Evolutionary conservation across 2,888 invertebrate genomes (phyloP).

Genomic region (Diarsia brunnea): DNA sequence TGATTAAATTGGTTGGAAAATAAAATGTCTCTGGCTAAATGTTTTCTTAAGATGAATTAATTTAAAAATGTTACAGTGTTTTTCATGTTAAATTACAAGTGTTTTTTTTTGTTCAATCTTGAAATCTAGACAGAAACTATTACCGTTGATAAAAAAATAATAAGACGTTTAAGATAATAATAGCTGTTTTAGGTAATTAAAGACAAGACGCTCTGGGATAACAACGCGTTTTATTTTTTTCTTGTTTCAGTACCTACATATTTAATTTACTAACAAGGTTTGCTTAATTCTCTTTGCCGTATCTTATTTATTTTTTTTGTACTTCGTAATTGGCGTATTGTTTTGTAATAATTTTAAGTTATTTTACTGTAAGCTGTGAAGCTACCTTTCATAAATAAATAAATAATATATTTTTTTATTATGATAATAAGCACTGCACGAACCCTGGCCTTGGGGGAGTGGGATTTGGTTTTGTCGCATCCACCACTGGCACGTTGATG

Average conservation of each 20-base stretch:
- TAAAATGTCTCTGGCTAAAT: constrained; percentile 11
- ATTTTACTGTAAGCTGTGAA: no score
- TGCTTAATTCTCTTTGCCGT: no score
- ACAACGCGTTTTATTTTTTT: background rate
- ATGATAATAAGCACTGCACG: no score
- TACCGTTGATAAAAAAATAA: background rate
- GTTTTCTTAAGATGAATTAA: constrained; percentile 1
- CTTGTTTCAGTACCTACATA: background rate
- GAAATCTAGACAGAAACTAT: no score
- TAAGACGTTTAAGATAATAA: background rate
- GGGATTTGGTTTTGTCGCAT: background rate
- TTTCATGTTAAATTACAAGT: background rate
- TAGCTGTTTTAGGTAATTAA: background rate
- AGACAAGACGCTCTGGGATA: background rate
- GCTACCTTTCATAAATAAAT: no score
- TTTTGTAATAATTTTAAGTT: no score
- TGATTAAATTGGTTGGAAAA: constrained; percentile 36
- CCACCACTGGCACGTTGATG: background rate
- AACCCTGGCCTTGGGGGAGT: background rate
- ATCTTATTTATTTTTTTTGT: no score
- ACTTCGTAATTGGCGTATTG: no score
- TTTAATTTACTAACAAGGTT: background rate
- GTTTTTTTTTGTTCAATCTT: background rate
- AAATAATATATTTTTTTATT: no score
- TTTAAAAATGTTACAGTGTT: constrained; percentile 16